Evolutionary conservation across 1,140 invertebrate species (phyloP), one percentile per base, ranked within the genome.

Genomic region (Orchesella cincta): DNA sequence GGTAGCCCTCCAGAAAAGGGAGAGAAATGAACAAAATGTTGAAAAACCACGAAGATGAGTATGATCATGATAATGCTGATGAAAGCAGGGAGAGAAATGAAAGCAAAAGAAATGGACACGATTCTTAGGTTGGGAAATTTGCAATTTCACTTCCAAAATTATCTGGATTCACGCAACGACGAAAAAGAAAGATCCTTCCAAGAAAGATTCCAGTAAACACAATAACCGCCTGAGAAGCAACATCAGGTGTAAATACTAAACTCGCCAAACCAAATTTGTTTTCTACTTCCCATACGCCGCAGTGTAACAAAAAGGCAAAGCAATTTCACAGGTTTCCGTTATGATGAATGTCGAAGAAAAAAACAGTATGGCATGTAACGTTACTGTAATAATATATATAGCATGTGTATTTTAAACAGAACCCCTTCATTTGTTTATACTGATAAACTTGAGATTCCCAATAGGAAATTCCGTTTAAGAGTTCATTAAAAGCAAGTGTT

Each of bases 1-100:
- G 33, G 52, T 75, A 34, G 34, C 29, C 71, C 26, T 28, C 23
- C 34, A 74, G 73, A 20, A 74, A 34, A 39, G 16, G 1, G 51
- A 73, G 34, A 72, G 70, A 72, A 14, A 36, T 46, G 52, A 33
- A 35, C 28, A 73, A 54, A 62, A 39, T 31, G 35, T 34, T 52
- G 51, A 57, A 67, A 35, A 51, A 35, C 52, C 52, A 57, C 52
- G 8, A 57, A 57, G 52, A 26, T 18, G 52, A 57, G 52, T n/a
- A 57, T 14, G 39, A 46, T 18, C 5, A 46, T 8, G 39, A 46
- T 18, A 18, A 46, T 46, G 5, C 5, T 46, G 39, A 46, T 46
- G 18, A 46, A 8, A 18, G 39, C 18, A 46, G 18, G 18, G 18
- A 18, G 18, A 46, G 5, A 8, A 18, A 46, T 5, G 5, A 46